Evolutionary conservation across 2,888 invertebrate genomes (phyloP).

Genomic region (Calephelis perditalis): DNA sequence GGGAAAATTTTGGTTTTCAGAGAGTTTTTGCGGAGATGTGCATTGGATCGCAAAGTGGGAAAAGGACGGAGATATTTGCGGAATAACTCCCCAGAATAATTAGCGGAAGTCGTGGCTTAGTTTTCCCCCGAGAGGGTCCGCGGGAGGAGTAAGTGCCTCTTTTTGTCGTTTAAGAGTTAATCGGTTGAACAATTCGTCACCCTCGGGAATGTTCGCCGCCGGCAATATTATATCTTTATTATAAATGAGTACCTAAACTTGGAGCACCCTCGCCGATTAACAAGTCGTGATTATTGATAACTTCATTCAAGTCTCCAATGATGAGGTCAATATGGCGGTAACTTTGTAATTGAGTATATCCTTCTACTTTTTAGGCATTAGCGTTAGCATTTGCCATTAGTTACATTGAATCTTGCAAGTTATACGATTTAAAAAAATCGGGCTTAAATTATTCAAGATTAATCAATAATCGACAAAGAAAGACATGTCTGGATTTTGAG

Average conservation of each 20-base stretch:
- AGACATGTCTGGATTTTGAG: too few species aligned
- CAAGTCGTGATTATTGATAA: conserved; percentile 73
- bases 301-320: conserved; percentile 40
- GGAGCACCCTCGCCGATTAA: conserved; percentile 59
- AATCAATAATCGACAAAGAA: too few species aligned
- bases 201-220: conserved; percentile 64
- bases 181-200: conserved; percentile 76
- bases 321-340: conserved; percentile 6
- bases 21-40: conserved; percentile 75
- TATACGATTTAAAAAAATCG: too few species aligned
- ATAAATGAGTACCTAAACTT: conserved; percentile 50
- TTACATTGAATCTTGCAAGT: too few species aligned
- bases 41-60: conserved; percentile 66
- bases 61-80: conserved; percentile 60
- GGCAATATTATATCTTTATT: conserved; percentile 74
- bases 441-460: too few species aligned
- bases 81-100: conserved; percentile 69
- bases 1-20: conserved; percentile 77
- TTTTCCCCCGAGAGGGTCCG: conserved; percentile 62
- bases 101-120: conserved; percentile 77
- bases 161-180: conserved; percentile 79
- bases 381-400: too few species aligned
- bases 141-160: conserved; percentile 65
- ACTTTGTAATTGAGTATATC: neutral
- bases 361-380: too few species aligned